Evolutionary conservation across 2,797 vertebrate species (phyloP), one percentile per base, ranked within the genome.

Genomic region (Mormyrus proboscirostris): DNA sequence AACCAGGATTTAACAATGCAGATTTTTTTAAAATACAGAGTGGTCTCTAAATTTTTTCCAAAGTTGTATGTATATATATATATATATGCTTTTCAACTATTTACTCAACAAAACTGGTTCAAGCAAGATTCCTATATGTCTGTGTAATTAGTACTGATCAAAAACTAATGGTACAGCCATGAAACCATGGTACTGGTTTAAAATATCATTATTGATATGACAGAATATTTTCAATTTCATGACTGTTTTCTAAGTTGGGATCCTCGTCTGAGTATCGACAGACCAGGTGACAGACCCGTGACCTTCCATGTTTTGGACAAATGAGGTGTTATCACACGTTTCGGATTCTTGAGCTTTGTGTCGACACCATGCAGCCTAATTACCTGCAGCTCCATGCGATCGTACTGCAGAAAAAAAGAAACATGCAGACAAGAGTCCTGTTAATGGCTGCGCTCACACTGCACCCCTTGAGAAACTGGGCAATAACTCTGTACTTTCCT

Each of bases 401-500:
- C 57, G 69, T 88, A 88, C 86, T 88, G 44, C 16, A 65, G 41
- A 62, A 88, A 49, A 14, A 87, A 44, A 25, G 85, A 88, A 65
- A 47, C 38, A 87, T 9, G 12, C 41, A 86, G n/a, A 44, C 33
- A 62, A 49, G 7, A 47, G 55, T 16, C 33, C 2, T 3, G 29
- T 33, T 53, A 19, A 41, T 59, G 12, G 9, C 86, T 3, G 33
- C 1, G 41, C 14, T 50, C 49, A 57, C 50, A 55, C 22, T 51
- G 82, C 10, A 51, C 51, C 50, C 49, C 49, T 38, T 25, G 6
- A 33, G 14, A 79, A 44, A 44, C 73, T 19, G 33, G 69, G 4
- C 16, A 33, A 41, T 38, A 41, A 76, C 12, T 69, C 25, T 69
- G 25, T 25, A 16, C 25, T 8, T 44, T 19, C 33, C 73, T 19